These are phyloP conservation scores for Neolamprologus toae DNA, from an alignment of 2,113 vertebrate species.

Conservation along the genomic window DNA sequence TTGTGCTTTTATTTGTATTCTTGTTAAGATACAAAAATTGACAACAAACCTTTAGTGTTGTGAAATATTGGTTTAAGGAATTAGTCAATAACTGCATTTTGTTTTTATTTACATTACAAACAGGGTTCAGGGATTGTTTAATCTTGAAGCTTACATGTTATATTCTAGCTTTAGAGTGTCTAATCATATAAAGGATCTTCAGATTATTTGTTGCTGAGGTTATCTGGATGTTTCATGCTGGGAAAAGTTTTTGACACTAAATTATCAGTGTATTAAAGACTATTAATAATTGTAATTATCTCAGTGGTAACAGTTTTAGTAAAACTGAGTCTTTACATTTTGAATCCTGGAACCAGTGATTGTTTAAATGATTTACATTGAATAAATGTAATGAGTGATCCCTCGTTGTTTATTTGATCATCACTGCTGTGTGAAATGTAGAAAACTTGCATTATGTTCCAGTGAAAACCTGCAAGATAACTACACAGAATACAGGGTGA, in stretches of 20 bases:
- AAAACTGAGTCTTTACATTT: not conserved
- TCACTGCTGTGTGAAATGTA: rapidly evolving
- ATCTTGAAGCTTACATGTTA: not conserved
- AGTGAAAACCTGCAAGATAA: not conserved
- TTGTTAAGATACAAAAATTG: not conserved
- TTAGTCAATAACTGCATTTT: rapidly evolving
- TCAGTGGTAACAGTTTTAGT: not conserved
- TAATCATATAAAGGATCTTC: not conserved
- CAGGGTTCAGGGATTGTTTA: not conserved
- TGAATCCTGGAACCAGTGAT: rapidly evolving
- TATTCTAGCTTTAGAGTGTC: not conserved
- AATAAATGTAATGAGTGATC: not conserved
- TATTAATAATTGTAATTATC: not conserved
- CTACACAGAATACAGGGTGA: not conserved
- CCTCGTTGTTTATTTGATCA: not conserved
- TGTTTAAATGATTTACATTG: rapidly evolving
- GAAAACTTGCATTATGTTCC: not conserved
- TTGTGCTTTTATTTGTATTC: rapidly evolving
- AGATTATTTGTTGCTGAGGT: rapidly evolving
- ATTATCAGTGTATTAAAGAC: not conserved
- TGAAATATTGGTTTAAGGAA: not conserved
- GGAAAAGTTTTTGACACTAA: not conserved
- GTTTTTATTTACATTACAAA: not conserved
- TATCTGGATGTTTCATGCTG: not conserved
- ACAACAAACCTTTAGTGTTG: not conserved